These are phyloP conservation scores for Phenganax marumi DNA, from an alignment of 92 coral and sea anemone species.

Conservation along the genomic window DNA sequence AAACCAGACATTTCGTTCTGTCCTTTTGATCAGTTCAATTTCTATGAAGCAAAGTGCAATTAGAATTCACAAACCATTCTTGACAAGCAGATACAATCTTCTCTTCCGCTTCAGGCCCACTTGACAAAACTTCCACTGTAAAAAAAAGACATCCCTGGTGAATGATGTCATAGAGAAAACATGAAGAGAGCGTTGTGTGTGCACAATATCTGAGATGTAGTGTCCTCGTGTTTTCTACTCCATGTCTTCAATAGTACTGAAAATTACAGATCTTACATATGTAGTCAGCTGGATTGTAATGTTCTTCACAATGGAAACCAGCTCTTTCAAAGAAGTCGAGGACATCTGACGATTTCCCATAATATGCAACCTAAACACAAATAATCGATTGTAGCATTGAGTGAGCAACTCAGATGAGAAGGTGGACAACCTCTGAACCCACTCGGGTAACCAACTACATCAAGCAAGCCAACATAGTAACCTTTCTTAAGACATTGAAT, in stretches of 20 bases:
- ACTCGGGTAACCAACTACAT: not conserved
- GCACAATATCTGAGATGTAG: not conserved
- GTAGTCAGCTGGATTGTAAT: slow-evolving; percentile 89
- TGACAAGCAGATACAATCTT: slow-evolving; percentile 69
- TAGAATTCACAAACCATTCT: slow-evolving; percentile 65
- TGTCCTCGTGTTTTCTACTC: not conserved
- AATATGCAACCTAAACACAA: slow-evolving; percentile 70
- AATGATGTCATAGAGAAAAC: not conserved
- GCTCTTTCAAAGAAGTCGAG: slow-evolving; percentile 74
- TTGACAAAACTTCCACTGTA: slow-evolving; percentile 85
- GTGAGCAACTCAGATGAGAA: too few species aligned
- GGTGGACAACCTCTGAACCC: too few species aligned
- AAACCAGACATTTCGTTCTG: not conserved
- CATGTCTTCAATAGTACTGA: not conserved
- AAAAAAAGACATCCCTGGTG: not conserved
- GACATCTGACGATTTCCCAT: slow-evolving; percentile 69
- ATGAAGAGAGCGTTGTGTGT: not conserved
- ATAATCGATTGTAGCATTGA: too few species aligned
- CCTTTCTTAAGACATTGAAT: not conserved
- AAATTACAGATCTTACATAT: slow-evolving; percentile 65
- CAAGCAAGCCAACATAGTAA: not conserved
- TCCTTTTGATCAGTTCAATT: not conserved
- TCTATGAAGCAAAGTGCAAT: not conserved
- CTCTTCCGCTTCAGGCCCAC: slow-evolving; percentile 65
- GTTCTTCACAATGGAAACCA: slow-evolving; percentile 70